Base-by-base conservation (phyloP, 2,797 vertebrate species). In the Mormyrops attenuatus region DNA sequence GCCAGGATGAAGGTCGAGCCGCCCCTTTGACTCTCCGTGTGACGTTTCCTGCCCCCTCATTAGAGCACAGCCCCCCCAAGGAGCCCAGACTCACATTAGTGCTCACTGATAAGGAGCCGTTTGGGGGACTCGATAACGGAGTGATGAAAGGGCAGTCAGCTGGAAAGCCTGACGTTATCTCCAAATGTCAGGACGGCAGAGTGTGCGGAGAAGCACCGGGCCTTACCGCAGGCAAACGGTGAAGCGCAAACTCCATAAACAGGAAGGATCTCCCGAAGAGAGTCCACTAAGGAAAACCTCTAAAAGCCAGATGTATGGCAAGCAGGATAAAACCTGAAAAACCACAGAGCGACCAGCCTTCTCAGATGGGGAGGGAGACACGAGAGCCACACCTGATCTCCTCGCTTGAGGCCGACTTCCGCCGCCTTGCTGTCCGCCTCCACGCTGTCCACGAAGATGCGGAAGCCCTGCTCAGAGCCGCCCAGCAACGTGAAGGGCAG, bases 381-480 rank as follows among this genome's bases (percentile, higher is more conserved):
- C 77, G 4, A 4, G 15, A 2, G 3, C 88, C 63, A 20, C 92
- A 99, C 99, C 97, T 99, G 99, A 93, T 99, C 99, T 90, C 99
- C 99, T 89, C 98, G 97, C 92, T 99, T 99, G 93, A 99, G 97
- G 93, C 98, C 98, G 0, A 95, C 97, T 92, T 99, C 99, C 11
- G 97, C 97, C 87, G 98, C 99, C 95, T 98, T 99, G 96, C 98
- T 99, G 77, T 97, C 96, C 0, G 96, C 94, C 94, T 99, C 98
- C 89, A 99, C 98, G 0, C 97, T 97, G 92, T 99, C 98, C n/a
- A 99, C 97, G 92, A 99, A 99, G 93, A 99, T 97, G 84, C 98
- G 97, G 94, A 98, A 99, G 80, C 98, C 98, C 92, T 98, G 99
- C 94, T 99, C 99, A 52, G 98, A 98, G 87, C 98, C 99, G 87